Percentiles rank a stretch among this genome's conserved stretches.
Conservation (phyloP, 2,113 vertebrate genomes). For the Neolamprologus brichardi region DNA sequence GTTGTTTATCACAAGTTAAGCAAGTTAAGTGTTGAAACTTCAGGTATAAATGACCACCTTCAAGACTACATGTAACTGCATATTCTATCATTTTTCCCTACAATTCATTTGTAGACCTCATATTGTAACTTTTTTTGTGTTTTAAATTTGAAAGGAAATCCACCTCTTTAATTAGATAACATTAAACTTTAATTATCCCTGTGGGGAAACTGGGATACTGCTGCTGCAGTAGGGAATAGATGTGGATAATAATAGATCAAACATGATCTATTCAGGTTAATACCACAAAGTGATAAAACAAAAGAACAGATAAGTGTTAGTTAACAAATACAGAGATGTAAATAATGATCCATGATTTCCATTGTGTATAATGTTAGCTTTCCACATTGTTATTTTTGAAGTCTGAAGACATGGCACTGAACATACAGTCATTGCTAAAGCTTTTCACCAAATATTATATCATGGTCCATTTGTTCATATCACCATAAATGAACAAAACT, state of each 20-base stretch:
- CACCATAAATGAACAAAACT: neutral
- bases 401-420: neutral
- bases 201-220: slow-evolving; percentile 33
- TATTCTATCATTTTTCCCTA: neutral
- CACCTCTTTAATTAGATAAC: slow-evolving; percentile 45
- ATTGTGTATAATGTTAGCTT: neutral
- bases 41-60: neutral
- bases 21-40: neutral
- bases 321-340: neutral
- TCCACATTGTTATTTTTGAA: neutral
- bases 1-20: neutral
- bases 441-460: neutral
- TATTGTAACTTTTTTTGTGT: neutral
- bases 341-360: neutral
- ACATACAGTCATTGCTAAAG: neutral
- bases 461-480: neutral
- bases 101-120: neutral
- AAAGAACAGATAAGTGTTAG: slow-evolving; percentile 8
- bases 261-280: slow-evolving; percentile 10
- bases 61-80: neutral
- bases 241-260: slow-evolving; percentile 42
- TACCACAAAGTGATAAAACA: slow-evolving; percentile 1
- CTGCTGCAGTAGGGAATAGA: slow-evolving; percentile 17
- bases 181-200: slow-evolving; percentile 63
- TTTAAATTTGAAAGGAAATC: slow-evolving; percentile 38